phyloP scores from a whole-genome alignment of 2,888 invertebrate genomes.

The Meghimatium bilineatum region DNA sequence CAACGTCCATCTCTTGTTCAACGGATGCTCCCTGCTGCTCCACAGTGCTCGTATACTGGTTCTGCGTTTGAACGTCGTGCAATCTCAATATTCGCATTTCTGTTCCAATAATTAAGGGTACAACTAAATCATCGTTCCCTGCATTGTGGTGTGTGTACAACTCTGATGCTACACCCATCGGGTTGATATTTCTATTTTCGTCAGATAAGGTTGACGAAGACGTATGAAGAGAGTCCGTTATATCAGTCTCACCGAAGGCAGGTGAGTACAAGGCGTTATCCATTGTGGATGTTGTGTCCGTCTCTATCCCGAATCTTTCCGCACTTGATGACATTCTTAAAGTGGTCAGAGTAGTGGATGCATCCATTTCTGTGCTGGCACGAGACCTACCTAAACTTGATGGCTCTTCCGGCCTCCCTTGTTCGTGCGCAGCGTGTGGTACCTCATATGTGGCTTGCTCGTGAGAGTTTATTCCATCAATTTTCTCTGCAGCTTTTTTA shows the following conservation, averaged over 20 bases:
- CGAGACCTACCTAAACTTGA: no score
- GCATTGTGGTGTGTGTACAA: background rate
- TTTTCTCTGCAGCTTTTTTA: background rate
- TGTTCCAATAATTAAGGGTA: background rate
- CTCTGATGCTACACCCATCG: background rate
- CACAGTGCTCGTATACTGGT: background rate
- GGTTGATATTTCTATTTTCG: constrained; percentile 4
- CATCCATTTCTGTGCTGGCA: background rate
- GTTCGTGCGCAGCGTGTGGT: background rate
- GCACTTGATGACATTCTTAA: background rate
- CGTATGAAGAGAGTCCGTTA: constrained; percentile 17
- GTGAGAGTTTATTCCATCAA: background rate
- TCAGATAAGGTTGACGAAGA: constrained; percentile 26
- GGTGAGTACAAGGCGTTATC: constrained; percentile 25
- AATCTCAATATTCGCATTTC: constrained; percentile 5
- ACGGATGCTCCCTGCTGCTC: background rate
- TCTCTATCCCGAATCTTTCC: background rate
- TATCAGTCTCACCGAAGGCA: background rate
- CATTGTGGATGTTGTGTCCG: background rate
- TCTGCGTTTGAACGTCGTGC: background rate
- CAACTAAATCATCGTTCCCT: background rate
- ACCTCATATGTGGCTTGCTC: background rate
- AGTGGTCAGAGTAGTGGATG: background rate
- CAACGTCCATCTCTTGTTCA: background rate
- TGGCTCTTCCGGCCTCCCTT: background rate